These are phyloP conservation scores for Pseudococcus jackbeardsleyi DNA, from an alignment of 2,888 invertebrate genomes.

Conservation along the genomic window DNA sequence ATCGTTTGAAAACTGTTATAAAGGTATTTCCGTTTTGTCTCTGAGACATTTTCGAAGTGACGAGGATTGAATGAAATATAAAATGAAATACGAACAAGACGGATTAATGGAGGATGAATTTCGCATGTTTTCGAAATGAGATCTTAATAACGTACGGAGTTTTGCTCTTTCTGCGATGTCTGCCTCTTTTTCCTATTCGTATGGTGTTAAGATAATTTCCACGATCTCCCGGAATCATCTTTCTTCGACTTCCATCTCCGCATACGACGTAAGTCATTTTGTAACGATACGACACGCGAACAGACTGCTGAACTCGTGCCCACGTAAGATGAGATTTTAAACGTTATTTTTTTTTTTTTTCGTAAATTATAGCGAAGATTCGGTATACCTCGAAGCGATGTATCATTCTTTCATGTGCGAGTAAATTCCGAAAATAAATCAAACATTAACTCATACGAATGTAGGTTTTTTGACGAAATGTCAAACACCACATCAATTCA, in stretches of 20 bases:
- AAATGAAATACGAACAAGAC: slow-evolving; percentile 40
- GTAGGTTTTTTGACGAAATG: neutral
- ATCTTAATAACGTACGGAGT: slow-evolving; percentile 32
- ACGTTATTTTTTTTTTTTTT: neutral
- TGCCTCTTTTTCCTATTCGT: neutral
- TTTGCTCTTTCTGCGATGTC: slow-evolving; percentile 5
- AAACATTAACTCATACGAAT: neutral
- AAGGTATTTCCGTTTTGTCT: slow-evolving; percentile 55
- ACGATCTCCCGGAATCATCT: neutral
- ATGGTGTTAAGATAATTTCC: slow-evolving; percentile 14
- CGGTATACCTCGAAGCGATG: too few relatives aligned
- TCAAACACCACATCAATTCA: neutral
- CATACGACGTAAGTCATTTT: neutral
- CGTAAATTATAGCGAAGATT: too few relatives aligned
- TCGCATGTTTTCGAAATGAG: slow-evolving; percentile 44
- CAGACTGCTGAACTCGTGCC: neutral
- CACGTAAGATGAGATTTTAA: neutral
- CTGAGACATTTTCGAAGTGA: slow-evolving; percentile 34
- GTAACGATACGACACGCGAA: neutral
- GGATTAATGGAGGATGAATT: slow-evolving; percentile 50
- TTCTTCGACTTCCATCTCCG: neutral
- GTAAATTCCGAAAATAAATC: neutral
- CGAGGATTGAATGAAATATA: slow-evolving; percentile 43
- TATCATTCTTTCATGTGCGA: neutral
- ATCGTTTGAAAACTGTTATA: slow-evolving; percentile 55